Conservation (phyloP, 2,888 invertebrate genomes). For the Netelia inedita region DNA sequence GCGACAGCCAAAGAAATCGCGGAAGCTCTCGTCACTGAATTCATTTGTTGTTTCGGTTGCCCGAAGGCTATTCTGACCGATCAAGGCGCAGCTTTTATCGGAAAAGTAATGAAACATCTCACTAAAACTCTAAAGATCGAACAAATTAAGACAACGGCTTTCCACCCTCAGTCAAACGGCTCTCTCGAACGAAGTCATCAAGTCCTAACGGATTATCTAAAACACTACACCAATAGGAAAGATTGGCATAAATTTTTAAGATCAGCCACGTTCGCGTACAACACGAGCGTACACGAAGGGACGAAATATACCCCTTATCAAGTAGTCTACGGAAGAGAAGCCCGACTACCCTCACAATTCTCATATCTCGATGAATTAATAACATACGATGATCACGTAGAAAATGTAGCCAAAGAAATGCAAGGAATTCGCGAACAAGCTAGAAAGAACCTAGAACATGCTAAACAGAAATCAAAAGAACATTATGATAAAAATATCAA, state of each 20-base stretch:
- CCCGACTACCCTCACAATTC: neutral
- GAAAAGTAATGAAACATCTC: no score
- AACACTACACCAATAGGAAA: neutral
- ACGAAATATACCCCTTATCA: slow-evolving; percentile 34
- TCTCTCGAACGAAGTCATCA: slow-evolving; percentile 30
- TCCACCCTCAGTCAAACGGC: slow-evolving; percentile 31
- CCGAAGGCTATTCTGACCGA: slow-evolving; percentile 24
- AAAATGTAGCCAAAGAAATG: neutral
- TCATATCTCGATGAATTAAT: neutral
- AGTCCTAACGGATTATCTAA: slow-evolving; percentile 28
- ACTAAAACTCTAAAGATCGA: no score
- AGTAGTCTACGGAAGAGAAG: slow-evolving; percentile 12
- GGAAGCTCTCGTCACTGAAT: slow-evolving; percentile 7
- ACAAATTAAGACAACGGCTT: no score
- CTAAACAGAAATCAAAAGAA: slow-evolving; percentile 1
- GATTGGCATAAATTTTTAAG: slow-evolving; percentile 17
- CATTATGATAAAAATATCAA: neutral
- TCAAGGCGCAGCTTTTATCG: neutral
- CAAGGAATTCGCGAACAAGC: slow-evolving; percentile 1
- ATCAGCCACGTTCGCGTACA: neutral
- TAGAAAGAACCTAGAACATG: neutral
- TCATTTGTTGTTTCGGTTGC: slow-evolving; percentile 45
- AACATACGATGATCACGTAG: neutral
- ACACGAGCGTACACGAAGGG: slow-evolving; percentile 18
- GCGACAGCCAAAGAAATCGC: slow-evolving; percentile 34